Conservation (phyloP, 2,797 vertebrate genomes). For the Centroberyx gerrardi region DNA sequence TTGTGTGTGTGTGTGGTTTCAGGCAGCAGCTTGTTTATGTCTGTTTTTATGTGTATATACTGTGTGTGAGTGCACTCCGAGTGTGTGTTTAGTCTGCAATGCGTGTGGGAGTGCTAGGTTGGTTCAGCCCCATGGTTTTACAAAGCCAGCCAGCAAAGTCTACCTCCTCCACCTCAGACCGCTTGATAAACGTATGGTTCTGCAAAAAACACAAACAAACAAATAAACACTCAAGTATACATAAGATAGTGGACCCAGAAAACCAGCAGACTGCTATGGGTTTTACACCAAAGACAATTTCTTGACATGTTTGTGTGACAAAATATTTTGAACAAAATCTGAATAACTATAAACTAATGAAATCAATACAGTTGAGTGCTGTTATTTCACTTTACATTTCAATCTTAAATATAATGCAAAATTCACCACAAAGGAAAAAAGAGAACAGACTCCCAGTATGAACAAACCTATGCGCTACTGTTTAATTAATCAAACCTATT, state of each 20-base stretch:
- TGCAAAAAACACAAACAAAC: constrained; percentile 62
- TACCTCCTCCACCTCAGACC: constrained; percentile 90
- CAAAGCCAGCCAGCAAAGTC: constrained; percentile 94
- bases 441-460: no score
- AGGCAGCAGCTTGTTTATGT: constrained; percentile 41
- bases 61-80: constrained; percentile 26
- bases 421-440: neutral
- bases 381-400: neutral
- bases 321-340: no score
- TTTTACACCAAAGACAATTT: neutral
- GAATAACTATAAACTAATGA: neutral
- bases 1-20: constrained; percentile 23
- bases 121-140: constrained; percentile 89
- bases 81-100: constrained; percentile 72
- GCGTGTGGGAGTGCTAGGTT: constrained; percentile 90
- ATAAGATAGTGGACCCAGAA: neutral
- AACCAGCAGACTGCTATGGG: neutral
- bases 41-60: constrained; percentile 30
- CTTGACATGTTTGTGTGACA: no score
- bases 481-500: neutral
- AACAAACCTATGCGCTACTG: no score
- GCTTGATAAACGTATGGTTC: constrained; percentile 92
- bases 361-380: neutral
- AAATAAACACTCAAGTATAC: constrained; percentile 16
- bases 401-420: neutral